These are phyloP conservation scores for Thalassoma bifasciatum DNA, from an alignment of 2,113 vertebrate species.

Conservation along the genomic window DNA sequence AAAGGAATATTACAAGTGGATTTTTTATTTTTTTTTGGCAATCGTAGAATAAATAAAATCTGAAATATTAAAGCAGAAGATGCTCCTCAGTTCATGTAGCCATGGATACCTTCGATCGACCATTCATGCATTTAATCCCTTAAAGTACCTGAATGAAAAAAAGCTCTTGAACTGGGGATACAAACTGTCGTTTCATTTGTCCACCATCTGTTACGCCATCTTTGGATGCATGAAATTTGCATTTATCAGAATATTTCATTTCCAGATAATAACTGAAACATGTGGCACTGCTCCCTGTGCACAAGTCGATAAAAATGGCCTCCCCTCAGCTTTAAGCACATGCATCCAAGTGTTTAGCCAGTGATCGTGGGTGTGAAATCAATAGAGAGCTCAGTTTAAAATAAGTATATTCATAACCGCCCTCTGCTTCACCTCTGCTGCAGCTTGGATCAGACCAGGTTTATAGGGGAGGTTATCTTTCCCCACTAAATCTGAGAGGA, in stretches of 20 bases:
- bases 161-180: slow-evolving; percentile 11
- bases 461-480: slow-evolving; percentile 37
- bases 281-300: not conserved
- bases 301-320: slow-evolving; percentile 23
- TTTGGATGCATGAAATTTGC: slow-evolving; percentile 43
- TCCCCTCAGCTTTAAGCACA: not conserved
- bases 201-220: slow-evolving; percentile 52
- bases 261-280: slow-evolving; percentile 29
- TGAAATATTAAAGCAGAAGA: not conserved
- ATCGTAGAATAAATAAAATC: too few species aligned
- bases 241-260: slow-evolving; percentile 44
- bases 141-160: slow-evolving; percentile 31
- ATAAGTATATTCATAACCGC: slow-evolving; percentile 28
- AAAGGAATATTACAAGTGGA: too few species aligned
- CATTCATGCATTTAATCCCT: not conserved
- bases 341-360: not conserved
- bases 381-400: slow-evolving; percentile 38
- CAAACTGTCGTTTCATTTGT: slow-evolving; percentile 34
- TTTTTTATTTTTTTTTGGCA: too few species aligned
- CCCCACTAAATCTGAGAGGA: slow-evolving; percentile 50
- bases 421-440: slow-evolving; percentile 17
- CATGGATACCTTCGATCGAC: slow-evolving; percentile 34
- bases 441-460: slow-evolving; percentile 25
- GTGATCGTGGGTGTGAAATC: slow-evolving; percentile 24
- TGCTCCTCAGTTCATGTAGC: not conserved